phyloP scores from a whole-genome alignment of 2,888 invertebrate species.

The Agrilus mali region DNA sequence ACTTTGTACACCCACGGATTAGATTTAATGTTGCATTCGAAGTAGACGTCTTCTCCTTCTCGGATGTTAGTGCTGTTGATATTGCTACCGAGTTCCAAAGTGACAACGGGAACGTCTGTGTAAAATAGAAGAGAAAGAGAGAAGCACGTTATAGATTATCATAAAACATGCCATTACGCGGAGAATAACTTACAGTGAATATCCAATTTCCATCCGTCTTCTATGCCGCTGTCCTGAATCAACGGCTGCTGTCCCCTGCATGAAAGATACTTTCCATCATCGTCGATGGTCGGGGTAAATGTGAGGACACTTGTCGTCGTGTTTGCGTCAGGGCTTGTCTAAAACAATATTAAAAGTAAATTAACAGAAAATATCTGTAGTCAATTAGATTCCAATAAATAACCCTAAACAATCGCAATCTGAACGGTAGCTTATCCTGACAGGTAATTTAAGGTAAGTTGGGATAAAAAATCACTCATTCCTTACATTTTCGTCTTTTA shows the following conservation, averaged over 20 bases:
- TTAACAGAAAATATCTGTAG: not conserved
- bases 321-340: slow-evolving; percentile 58
- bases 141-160: not conserved
- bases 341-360: slow-evolving; percentile 18
- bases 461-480: no score
- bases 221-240: slow-evolving; percentile 61
- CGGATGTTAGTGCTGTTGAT: slow-evolving; percentile 67
- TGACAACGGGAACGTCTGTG: slow-evolving; percentile 74
- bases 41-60: slow-evolving; percentile 82
- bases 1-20: slow-evolving; percentile 75
- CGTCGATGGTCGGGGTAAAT: slow-evolving; percentile 66
- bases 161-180: not conserved
- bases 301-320: slow-evolving; percentile 64
- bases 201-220: slow-evolving; percentile 70
- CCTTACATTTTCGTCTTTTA: no score
- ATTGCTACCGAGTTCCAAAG: slow-evolving; percentile 70
- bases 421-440: no score
- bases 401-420: not conserved
- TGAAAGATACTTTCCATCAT: slow-evolving; percentile 62
- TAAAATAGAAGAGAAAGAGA: slow-evolving; percentile 15
- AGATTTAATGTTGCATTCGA: slow-evolving; percentile 80
- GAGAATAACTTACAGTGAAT: slow-evolving; percentile 63
- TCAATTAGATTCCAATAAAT: no score
- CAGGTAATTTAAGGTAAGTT: no score
- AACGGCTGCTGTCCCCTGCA: slow-evolving; percentile 68